Percentiles rank a stretch among this genome's conserved stretches.
These are phyloP conservation scores for Mirza zaza DNA, from an alignment of 2,113 vertebrate species.

Conservation along the genomic window DNA sequence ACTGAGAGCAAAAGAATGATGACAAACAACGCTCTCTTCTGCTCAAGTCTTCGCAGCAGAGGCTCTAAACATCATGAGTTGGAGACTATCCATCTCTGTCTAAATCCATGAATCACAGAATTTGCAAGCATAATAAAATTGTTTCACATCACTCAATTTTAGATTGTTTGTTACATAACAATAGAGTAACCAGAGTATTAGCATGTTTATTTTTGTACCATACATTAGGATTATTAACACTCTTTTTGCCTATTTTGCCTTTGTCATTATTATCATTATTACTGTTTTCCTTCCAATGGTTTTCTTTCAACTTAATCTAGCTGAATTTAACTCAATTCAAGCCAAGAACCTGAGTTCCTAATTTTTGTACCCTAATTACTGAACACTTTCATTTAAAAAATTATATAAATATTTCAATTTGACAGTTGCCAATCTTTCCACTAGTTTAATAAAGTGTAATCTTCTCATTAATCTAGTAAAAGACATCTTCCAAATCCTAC, in stretches of 20 bases:
- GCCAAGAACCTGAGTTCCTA: neutral
- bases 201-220: neutral
- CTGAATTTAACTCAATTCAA: neutral
- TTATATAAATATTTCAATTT: neutral
- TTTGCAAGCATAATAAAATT: neutral
- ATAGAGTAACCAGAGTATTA: neutral
- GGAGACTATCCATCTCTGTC: neutral
- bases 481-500: neutral
- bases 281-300: neutral
- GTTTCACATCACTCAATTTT: neutral
- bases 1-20: neutral
- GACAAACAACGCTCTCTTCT: neutral
- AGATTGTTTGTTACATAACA: neutral
- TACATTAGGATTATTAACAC: neutral
- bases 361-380: neutral
- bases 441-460: neutral
- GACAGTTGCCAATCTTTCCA: neutral
- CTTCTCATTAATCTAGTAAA: neutral
- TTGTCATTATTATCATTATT: neutral
- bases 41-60: neutral
- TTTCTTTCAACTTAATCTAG: neutral
- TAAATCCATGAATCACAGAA: neutral
- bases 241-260: neutral
- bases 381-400: neutral
- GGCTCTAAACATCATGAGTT: neutral